Conservation (phyloP, 2,888 invertebrate genomes). For the Ochlodes sylvanus region DNA sequence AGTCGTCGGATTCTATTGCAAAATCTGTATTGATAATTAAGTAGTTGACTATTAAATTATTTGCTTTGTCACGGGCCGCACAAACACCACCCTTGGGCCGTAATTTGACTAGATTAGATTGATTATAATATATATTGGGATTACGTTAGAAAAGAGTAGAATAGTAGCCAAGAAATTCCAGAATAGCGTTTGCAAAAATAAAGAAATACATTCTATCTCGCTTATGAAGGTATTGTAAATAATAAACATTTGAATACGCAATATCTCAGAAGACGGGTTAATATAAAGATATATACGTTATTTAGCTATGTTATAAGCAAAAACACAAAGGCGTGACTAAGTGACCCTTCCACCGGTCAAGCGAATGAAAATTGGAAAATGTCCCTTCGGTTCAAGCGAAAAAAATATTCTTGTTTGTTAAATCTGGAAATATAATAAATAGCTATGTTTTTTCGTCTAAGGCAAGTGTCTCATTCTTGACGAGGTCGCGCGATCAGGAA, state of each 20-base stretch:
- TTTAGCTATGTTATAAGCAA: constrained; percentile 5
- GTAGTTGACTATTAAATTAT: no score
- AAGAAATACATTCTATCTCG: no score
- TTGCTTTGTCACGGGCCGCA: no score
- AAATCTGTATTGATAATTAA: no score
- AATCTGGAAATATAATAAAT: constrained; percentile 57
- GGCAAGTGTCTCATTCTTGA: constrained; percentile 41
- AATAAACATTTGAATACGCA: background rate
- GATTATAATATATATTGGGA: no score
- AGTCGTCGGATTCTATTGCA: no score
- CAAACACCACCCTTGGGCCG: no score
- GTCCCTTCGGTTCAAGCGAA: constrained; percentile 33
- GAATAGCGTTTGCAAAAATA: no score
- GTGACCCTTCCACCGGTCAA: constrained; percentile 34
- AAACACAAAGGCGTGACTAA: constrained; percentile 7
- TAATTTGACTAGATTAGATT: no score
- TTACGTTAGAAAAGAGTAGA: no score
- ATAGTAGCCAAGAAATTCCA: no score
- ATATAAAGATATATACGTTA: background rate
- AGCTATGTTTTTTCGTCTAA: constrained; percentile 62
- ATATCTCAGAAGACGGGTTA: background rate
- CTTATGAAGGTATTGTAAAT: no score
- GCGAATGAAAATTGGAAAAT: constrained; percentile 34
- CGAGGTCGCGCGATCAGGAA: background rate
- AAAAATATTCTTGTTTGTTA: constrained; percentile 46